Conservation (phyloP, 2,113 vertebrate genomes). For the Myotis lucifugus region DNA sequence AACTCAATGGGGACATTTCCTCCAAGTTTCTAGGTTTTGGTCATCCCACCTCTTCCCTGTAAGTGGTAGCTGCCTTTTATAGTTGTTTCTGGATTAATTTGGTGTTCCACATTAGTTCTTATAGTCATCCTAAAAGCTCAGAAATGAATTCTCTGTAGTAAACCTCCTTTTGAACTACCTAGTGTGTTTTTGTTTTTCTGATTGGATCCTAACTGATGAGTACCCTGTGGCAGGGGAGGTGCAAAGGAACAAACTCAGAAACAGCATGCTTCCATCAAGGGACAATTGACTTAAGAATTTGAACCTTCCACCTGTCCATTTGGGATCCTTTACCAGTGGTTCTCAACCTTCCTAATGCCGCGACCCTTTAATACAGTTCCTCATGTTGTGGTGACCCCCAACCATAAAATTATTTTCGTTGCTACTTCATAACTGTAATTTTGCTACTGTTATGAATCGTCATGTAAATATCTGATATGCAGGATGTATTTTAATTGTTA, state of each 20-base stretch:
- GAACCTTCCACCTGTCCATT: neutral
- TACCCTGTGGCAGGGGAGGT: neutral
- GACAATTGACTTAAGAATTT: neutral
- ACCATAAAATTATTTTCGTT: too few species aligned
- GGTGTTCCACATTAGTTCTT: neutral
- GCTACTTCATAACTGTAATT: too few species aligned
- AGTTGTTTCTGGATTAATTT: slow-evolving; percentile 6
- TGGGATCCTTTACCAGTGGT: neutral
- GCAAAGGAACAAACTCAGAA: neutral
- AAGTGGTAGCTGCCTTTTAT: neutral
- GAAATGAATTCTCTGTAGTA: neutral
- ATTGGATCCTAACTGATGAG: neutral
- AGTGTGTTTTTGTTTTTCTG: slow-evolving; percentile 19
- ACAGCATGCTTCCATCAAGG: neutral
- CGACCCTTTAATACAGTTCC: too few species aligned
- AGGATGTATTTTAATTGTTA: too few species aligned
- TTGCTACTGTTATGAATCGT: too few species aligned
- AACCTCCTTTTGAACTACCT: neutral
- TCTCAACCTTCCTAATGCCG: too few species aligned
- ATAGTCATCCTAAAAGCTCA: neutral
- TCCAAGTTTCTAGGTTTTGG: neutral
- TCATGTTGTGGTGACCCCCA: too few species aligned
- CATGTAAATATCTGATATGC: too few species aligned
- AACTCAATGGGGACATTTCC: neutral
- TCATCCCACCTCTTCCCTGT: neutral